These are phyloP conservation scores for Thecocarcelia acutangulata DNA, from an alignment of 2,888 invertebrate species.

Conservation along the genomic window DNA sequence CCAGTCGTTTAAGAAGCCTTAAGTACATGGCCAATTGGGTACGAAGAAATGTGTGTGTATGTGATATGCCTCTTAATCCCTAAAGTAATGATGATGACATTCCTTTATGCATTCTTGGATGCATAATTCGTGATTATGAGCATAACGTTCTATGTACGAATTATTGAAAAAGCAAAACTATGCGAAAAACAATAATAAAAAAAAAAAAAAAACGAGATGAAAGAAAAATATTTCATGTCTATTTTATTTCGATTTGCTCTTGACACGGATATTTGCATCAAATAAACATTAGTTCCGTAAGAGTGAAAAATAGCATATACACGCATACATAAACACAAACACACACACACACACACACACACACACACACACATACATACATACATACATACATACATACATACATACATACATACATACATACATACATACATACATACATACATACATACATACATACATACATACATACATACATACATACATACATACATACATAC, in stretches of 20 bases:
- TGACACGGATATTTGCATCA: conserved; percentile 66
- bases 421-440: not conserved
- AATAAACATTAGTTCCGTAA: conserved; percentile 61
- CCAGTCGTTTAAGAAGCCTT: too few species aligned
- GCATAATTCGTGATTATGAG: conserved; percentile 61
- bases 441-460: conserved; percentile 17
- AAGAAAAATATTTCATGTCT: conserved; percentile 52
- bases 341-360: too few species aligned
- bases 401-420: too few species aligned
- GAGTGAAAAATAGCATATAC: conserved; percentile 24
- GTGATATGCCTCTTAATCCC: conserved; percentile 60
- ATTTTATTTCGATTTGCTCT: conserved; percentile 67
- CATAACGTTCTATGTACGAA: conserved; percentile 14
- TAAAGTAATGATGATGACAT: conserved; percentile 67
- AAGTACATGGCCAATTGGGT: too few species aligned
- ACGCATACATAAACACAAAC: too few species aligned
- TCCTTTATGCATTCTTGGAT: conserved; percentile 67
- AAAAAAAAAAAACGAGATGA: conserved; percentile 10
- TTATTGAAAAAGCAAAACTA: conserved; percentile 8
- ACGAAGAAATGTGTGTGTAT: too few species aligned
- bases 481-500: not conserved
- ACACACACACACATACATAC: not conserved
- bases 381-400: conserved; percentile 23
- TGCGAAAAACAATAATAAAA: conserved; percentile 24
- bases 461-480: too few species aligned